Percentiles rank a stretch among this genome's conserved stretches.
These are phyloP conservation scores for Ommatoiulus sabulosus DNA, from an alignment of 2,888 invertebrate species.

Conservation along the genomic window DNA sequence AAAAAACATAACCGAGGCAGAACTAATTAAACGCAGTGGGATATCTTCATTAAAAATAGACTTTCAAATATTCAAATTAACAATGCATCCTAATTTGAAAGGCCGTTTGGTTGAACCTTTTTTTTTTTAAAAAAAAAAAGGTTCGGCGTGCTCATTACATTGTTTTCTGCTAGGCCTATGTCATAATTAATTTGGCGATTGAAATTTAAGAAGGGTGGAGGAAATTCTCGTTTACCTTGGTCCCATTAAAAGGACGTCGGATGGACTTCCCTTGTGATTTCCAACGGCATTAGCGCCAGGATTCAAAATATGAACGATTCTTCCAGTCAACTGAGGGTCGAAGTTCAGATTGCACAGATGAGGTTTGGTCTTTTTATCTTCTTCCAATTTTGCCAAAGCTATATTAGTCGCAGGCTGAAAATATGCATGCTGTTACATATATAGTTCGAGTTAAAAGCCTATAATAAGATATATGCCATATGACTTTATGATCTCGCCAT, in stretches of 20 bases:
- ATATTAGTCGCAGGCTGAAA: conserved; percentile 57
- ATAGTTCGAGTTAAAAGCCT: too few relatives aligned
- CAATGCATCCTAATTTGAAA: too few relatives aligned
- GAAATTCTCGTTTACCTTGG: conserved; percentile 66
- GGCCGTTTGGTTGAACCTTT: neutral
- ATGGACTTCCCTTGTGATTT: conserved; percentile 66
- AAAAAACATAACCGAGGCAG: too few relatives aligned
- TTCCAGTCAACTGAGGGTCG: conserved; percentile 71
- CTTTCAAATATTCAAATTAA: too few relatives aligned
- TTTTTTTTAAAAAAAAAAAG: conserved; percentile 5
- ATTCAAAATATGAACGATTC: conserved; percentile 71
- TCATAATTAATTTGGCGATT: too few relatives aligned
- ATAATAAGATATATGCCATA: too few relatives aligned
- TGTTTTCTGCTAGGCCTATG: too few relatives aligned
- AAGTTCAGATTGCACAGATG: conserved; percentile 73
- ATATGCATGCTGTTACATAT: too few relatives aligned
- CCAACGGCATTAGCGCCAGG: conserved; percentile 68
- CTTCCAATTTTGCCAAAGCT: conserved; percentile 62
- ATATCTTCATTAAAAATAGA: too few relatives aligned
- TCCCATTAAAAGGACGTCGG: conserved; percentile 69
- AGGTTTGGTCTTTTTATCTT: conserved; percentile 68
- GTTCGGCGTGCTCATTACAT: neutral
- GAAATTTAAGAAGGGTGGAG: too few relatives aligned
- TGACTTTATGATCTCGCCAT: too few relatives aligned
- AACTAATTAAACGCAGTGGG: too few relatives aligned